Evolutionary conservation across 2,797 vertebrate species (phyloP).

Genomic region (Acipenser oxyrinchus): DNA sequence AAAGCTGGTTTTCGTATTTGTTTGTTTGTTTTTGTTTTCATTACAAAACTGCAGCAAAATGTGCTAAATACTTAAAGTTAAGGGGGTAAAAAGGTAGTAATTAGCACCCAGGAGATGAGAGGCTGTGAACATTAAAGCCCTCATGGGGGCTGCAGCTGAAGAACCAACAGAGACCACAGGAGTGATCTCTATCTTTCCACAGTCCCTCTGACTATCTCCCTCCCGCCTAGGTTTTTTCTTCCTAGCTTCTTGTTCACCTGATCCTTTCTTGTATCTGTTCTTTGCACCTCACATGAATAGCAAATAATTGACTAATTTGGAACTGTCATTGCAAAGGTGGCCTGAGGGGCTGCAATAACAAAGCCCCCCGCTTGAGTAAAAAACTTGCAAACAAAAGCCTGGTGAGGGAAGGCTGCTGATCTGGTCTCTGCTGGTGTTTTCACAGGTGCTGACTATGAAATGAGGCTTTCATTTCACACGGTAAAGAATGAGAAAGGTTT

Average conservation of each 20-base stretch:
- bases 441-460: constrained; percentile 21
- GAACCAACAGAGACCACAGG: not conserved
- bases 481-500: constrained; percentile 7
- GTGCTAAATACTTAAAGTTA: too few species aligned
- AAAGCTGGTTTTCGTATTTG: too few species aligned
- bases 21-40: too few species aligned
- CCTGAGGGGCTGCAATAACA: constrained; percentile 21
- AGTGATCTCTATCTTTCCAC: constrained; percentile 28
- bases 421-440: constrained; percentile 26
- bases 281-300: constrained; percentile 26
- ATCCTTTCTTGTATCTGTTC: constrained; percentile 21
- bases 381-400: constrained; percentile 23
- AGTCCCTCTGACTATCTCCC: constrained; percentile 12
- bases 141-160: not conserved
- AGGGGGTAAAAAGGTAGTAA: not conserved
- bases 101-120: not conserved
- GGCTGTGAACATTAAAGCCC: not conserved
- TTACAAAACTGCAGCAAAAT: too few species aligned
- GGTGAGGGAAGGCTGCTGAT: constrained; percentile 21
- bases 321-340: constrained; percentile 22
- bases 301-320: constrained; percentile 34
- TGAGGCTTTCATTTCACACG: constrained; percentile 21
- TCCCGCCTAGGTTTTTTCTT: constrained; percentile 17
- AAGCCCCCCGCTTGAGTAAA: constrained; percentile 11
- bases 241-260: constrained; percentile 5